phyloP scores from a whole-genome alignment of 2,113 vertebrate species.

The Cathartes aura region DNA sequence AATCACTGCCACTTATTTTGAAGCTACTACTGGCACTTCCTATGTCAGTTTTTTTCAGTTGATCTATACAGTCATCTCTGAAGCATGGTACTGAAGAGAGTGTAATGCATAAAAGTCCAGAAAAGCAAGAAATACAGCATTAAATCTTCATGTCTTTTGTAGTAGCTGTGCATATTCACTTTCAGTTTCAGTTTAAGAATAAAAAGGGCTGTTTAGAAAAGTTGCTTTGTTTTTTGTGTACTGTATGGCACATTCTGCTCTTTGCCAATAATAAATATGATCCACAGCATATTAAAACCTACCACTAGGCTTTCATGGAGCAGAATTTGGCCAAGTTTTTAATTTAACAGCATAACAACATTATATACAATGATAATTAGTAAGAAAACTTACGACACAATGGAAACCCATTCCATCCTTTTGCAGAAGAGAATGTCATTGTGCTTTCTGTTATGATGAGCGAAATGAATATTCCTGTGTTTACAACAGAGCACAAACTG shows the following conservation, averaged over 20 bases:
- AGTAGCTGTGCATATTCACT: neutral
- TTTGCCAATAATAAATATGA: neutral
- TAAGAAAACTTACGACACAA: neutral
- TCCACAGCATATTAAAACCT: neutral
- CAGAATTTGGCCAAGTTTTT: neutral
- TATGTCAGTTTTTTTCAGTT: neutral
- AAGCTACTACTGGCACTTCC: neutral
- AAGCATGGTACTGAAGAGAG: neutral
- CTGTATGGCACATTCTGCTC: neutral
- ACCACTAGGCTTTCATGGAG: neutral
- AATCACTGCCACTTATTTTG: neutral
- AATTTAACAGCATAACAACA: neutral
- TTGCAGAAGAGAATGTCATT: neutral
- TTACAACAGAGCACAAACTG: neutral
- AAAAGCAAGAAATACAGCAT: neutral
- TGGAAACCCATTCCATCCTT: neutral
- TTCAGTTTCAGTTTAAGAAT: neutral
- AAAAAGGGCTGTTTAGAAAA: neutral
- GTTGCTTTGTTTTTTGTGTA: neutral
- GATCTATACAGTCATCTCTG: neutral
- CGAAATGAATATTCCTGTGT: neutral
- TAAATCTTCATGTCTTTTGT: neutral
- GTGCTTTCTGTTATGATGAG: neutral
- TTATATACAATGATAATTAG: neutral
- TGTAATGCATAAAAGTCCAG: neutral